These are phyloP conservation scores for Tachina grossa DNA, from an alignment of 2,888 invertebrate genomes.

Conservation along the genomic window DNA sequence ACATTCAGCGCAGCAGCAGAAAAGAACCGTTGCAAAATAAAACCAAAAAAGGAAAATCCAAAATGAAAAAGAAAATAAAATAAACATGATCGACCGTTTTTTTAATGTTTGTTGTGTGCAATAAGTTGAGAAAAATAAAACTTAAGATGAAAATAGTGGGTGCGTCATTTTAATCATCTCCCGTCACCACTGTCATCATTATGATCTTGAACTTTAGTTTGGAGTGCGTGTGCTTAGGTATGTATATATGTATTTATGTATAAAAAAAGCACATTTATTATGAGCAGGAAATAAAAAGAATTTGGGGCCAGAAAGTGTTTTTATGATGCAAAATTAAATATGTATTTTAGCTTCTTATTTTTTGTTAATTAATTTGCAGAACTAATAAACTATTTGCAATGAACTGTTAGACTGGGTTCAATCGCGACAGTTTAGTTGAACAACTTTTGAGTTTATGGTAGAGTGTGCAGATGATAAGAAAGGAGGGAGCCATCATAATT, in stretches of 20 bases:
- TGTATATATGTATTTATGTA: constrained; percentile 1
- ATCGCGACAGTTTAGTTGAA: too few relatives aligned
- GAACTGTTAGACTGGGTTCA: too few relatives aligned
- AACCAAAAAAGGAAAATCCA: neutral
- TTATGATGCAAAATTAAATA: constrained; percentile 14
- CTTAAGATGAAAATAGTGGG: constrained; percentile 59
- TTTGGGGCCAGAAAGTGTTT: constrained; percentile 49
- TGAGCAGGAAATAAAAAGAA: constrained; percentile 3
- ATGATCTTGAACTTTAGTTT: constrained; percentile 59
- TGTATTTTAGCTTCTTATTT: constrained; percentile 7
- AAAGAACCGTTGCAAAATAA: constrained; percentile 54
- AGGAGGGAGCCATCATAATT: too few relatives aligned
- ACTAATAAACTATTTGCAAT: constrained; percentile 39
- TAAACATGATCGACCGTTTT: constrained; percentile 12
- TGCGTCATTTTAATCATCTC: constrained; percentile 61
- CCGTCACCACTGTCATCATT: constrained; percentile 49
- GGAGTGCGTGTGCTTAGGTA: constrained; percentile 18
- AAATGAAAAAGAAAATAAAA: neutral
- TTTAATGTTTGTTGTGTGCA: constrained; percentile 23
- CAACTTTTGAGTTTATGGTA: too few relatives aligned
- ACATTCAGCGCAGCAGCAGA: constrained; percentile 20
- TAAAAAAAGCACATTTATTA: constrained; percentile 18
- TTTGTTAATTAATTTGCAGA: neutral
- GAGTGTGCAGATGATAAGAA: too few relatives aligned
- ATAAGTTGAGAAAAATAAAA: constrained; percentile 14